Evolutionary conservation across 2,113 vertebrate species (phyloP).

Genomic region (Galemys pyrenaicus): DNA sequence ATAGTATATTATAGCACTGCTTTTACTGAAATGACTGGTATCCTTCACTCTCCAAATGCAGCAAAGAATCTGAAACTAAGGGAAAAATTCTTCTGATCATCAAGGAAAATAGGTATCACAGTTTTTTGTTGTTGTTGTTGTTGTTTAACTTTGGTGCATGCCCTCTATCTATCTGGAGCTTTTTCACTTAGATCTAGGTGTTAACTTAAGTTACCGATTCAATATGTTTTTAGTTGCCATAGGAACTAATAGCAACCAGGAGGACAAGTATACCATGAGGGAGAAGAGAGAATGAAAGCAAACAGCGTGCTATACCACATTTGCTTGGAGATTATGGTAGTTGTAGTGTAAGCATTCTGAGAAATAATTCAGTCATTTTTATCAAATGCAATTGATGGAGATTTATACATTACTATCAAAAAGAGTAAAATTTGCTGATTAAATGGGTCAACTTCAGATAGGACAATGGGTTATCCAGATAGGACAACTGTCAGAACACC

Average conservation of each 20-base stretch:
- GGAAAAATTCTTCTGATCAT: neutral
- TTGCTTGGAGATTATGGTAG: neutral
- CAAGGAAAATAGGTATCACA: neutral
- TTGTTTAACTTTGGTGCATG: too few relatives aligned
- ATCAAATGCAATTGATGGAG: neutral
- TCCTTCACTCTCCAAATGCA: neutral
- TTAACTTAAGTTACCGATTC: slow-evolving; percentile 49
- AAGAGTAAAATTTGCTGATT: neutral
- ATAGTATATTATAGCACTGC: neutral
- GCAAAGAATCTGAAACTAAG: slow-evolving; percentile 29
- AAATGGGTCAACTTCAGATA: neutral
- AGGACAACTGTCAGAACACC: neutral
- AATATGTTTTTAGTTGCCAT: slow-evolving; percentile 64
- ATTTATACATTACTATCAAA: slow-evolving; percentile 27
- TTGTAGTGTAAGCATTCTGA: neutral
- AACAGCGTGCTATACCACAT: neutral
- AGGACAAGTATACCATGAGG: neutral
- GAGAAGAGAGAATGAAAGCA: slow-evolving; percentile 18
- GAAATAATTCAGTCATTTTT: slow-evolving; percentile 22
- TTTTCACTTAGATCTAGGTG: slow-evolving; percentile 25
- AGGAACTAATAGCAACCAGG: slow-evolving; percentile 55
- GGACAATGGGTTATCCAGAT: neutral
- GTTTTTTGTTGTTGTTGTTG: too few relatives aligned
- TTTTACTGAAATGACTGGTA: neutral
- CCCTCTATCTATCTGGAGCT: neutral